Conservation (phyloP, 2,797 vertebrate species). For the Streptopelia turtur region DNA sequence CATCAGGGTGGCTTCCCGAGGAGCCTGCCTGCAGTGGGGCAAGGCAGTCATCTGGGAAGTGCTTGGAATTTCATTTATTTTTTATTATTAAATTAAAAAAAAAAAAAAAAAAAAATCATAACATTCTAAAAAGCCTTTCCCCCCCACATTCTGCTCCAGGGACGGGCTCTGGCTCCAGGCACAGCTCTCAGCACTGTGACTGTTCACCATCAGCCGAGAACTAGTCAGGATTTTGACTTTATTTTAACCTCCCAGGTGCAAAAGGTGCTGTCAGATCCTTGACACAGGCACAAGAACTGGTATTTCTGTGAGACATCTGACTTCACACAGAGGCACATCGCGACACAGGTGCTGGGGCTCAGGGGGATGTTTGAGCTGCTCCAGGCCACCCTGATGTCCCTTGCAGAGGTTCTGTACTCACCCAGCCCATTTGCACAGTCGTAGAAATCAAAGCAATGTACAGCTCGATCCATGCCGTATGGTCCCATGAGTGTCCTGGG, state of each 20-base stretch:
- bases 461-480: slow-evolving; percentile 85
- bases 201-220: not conserved
- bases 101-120: not conserved
- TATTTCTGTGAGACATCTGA: not conserved
- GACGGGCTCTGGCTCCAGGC: not conserved
- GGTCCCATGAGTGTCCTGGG: slow-evolving; percentile 93
- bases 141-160: rapidly evolving
- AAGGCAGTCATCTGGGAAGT: not conserved
- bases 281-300: not conserved
- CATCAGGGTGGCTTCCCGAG: rapidly evolving
- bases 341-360: rapidly evolving
- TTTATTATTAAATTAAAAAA: not conserved
- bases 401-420: slow-evolving; percentile 46
- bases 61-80: not conserved
- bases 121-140: not conserved
- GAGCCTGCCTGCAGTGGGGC: not conserved
- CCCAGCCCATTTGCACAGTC: slow-evolving; percentile 90
- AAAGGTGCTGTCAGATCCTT: not conserved
- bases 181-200: not conserved
- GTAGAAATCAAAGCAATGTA: slow-evolving; percentile 88
- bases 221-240: not conserved
- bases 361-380: rapidly evolving
- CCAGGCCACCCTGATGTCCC: not conserved
- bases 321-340: not conserved
- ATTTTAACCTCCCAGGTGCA: not conserved